Evolutionary conservation across 2,888 invertebrate genomes (phyloP), one percentile per base, ranked within the genome.

Genomic region (Stenolophus ochropezus): DNA sequence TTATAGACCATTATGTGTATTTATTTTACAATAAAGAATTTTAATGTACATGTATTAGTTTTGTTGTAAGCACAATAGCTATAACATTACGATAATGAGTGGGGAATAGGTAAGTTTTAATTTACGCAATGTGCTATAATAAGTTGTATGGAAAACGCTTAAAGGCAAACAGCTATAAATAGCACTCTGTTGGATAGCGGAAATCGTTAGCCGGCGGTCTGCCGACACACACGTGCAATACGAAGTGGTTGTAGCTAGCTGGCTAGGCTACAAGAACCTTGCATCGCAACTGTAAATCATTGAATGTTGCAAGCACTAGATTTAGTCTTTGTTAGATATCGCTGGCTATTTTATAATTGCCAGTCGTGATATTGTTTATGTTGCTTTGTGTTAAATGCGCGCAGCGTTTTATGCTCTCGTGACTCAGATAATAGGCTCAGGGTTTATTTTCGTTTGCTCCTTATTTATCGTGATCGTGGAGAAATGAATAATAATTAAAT

Each of bases 201-300:
- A 77, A 77, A 77, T 77, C 47, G 77, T 77, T 77, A 61, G 76
- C 76, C 76, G 56, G 33, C 76, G 76, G 76, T 76, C 76, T 76
- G 58, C 76, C 56, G 25, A 58, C 76, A 33, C 27, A 76, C 76
- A 58, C 76, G 76, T 76, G 75, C 75, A 75, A 56, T 75, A 75
- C 74, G 51, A 74, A 74, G 25, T 51, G 14, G 74, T 27, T 53
- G 27, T 14, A 14, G 18, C 56, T 56, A 21, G 33, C 33, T 42
- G 33, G 33, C 33, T 42, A 8, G 8, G 11, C 33, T 42, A 42
- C 53, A 75, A 75, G 74, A 75, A 75, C 53, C n/a, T 42, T 8
- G 33, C 8, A 11, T 53, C 14, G 16, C 27, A 75, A 51, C 75
- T 75, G 51, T 75, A 75, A 75, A 75, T 75, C 75, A 75, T 75